Evolutionary conservation across 2,797 vertebrate species (phyloP).

Genomic region (Gambelia wislizenii): DNA sequence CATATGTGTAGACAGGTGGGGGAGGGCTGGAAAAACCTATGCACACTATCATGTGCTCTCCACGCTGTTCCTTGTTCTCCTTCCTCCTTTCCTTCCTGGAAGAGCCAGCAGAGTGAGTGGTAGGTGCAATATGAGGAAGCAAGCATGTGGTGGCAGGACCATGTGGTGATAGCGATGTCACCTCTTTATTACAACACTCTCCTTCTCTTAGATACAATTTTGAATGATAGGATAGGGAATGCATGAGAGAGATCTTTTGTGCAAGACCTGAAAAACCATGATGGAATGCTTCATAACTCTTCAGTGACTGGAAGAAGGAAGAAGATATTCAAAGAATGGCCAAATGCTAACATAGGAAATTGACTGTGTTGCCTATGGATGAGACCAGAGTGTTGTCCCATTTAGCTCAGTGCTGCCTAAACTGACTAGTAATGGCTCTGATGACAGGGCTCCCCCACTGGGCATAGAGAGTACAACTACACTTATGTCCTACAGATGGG

Average conservation of each 20-base stretch:
- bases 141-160: background rate
- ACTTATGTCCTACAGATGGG: no score
- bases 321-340: background rate
- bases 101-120: background rate
- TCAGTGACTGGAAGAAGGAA: background rate
- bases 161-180: background rate
- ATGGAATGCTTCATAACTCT: background rate
- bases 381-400: no score
- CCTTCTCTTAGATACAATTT: background rate
- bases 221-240: background rate
- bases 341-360: background rate
- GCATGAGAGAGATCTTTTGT: background rate
- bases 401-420: no score
- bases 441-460: no score
- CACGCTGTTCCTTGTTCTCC: background rate
- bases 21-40: background rate
- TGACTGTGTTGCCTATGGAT: no score
- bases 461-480: no score
- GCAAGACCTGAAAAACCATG: background rate
- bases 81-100: background rate
- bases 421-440: no score
- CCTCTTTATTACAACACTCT: background rate
- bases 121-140: background rate
- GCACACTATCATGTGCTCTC: background rate
- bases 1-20: background rate